Evolutionary conservation across 2,113 vertebrate genomes (phyloP).

Genomic region (Symphodus melops): DNA sequence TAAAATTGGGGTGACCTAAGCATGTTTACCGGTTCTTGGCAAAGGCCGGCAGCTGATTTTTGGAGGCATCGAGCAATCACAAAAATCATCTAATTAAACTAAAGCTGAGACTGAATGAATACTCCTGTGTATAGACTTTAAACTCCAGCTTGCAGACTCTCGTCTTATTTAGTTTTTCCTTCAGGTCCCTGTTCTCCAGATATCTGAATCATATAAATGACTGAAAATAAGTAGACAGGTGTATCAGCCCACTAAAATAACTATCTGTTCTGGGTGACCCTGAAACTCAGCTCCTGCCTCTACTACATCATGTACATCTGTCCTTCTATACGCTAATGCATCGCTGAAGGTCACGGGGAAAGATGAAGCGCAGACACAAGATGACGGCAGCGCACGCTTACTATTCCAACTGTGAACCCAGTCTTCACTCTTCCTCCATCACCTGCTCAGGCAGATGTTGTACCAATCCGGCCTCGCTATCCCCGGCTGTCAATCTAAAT

Average conservation of each 20-base stretch:
- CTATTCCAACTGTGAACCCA: slow-evolving; percentile 66
- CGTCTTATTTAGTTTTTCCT: not conserved
- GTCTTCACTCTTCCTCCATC: slow-evolving; percentile 66
- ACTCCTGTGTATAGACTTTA: not conserved
- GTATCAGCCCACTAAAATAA: slow-evolving; percentile 1
- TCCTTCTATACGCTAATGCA: slow-evolving; percentile 37
- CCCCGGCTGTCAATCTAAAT: slow-evolving; percentile 59
- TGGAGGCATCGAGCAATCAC: no score
- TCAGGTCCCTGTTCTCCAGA: not conserved
- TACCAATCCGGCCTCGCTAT: slow-evolving; percentile 43
- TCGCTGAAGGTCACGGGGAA: slow-evolving; percentile 57
- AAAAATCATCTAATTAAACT: no score
- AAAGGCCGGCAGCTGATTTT: no score
- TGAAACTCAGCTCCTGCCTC: slow-evolving; percentile 30
- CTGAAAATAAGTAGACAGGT: slow-evolving; percentile 19
- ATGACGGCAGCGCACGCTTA: slow-evolving; percentile 42
- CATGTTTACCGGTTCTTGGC: no score
- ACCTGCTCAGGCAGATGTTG: slow-evolving; percentile 70
- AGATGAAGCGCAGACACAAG: slow-evolving; percentile 44
- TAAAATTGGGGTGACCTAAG: no score
- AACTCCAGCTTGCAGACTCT: not conserved
- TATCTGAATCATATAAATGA: slow-evolving; percentile 21
- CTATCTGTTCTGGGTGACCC: slow-evolving; percentile 35
- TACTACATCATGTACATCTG: slow-evolving; percentile 10
- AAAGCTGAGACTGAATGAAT: no score